Base-by-base conservation (phyloP, 2,113 vertebrate genomes). In the Gymnocephalus cernua region DNA sequence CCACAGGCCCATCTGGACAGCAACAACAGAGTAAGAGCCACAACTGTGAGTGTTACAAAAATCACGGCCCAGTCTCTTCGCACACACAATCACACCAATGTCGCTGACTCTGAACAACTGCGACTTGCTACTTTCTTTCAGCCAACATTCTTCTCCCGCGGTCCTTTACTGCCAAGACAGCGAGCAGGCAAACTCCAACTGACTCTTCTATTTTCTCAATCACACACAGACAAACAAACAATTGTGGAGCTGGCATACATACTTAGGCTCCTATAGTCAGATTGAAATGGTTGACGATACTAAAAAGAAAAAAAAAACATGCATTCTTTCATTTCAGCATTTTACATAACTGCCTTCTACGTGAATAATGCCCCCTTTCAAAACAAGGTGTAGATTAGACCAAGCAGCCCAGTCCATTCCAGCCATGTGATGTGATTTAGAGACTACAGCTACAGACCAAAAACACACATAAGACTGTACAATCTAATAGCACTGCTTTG, bases 121-220 rank as follows among this genome's bases (percentile, higher is more conserved):
- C 58, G 68, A 82, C 83, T 81, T 6, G 19, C 80, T 80, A 76
- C 83, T 80, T 68, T 50, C 84, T 59, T 79, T 67, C 29, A 18
- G 87, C 88, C 91, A 91, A 91, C 90, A 90, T 90, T 93, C 79
- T 88, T 88, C 86, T 84, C 41, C 76, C 15, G 69, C 51, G 18
- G 32, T 45, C 53, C 67, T 47, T 77, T 80, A 82, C 76, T 90
- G 89, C 87, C 92, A 91, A 88, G 84, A 80, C 82, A 82, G 87
- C 77, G 2, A 82, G 67, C 77, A 53, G 82, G 74, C 84, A 81
- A 88, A 81, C 77, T 87, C 74, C 84, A 84, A 88, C 82, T 74
- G 85, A 92, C 89, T 88, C 85, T 71, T 86, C 82, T 71, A 80
- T 92, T 89, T 86, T 85, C 77, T 53, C 76, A 65, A 77, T 77